Evolutionary conservation across 2,888 invertebrate species (phyloP), one percentile per base, ranked within the genome.

Genomic region (Drosophila nr. fundita): DNA sequence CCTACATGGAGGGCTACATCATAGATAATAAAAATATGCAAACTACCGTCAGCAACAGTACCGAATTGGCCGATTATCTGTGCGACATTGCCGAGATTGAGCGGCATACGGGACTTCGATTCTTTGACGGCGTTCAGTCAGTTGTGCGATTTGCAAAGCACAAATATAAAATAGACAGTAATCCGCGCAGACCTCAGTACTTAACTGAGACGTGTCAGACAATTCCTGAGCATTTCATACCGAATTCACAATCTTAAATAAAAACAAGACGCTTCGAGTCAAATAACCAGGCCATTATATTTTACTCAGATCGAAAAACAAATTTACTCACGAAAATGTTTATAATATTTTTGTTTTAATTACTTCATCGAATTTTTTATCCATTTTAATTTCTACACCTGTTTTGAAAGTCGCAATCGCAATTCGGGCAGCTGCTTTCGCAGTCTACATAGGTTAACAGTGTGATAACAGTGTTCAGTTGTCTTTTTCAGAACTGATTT

Each of bases 1-100:
- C 88, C 4, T 78, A 73, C 10, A 77, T 89, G 75, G 87, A 87
- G 40, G 73, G 76, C 7, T 87, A 74, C 40, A 72, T 89, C 13
- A 82, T 87, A 21, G 79, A 78, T 24, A 87, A 87, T 52, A 76
- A 53, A 38, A 57, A 54, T 10, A 49, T 27, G 24, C 54, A 54
- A 4, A 15, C 24, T 21, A 10, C 3, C 29, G 11, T 6, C 8
- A 7, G n/a, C 11, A 40, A 13, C 30, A 58, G 48, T 10, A 59
- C 29, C 5, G 54, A 73, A 3, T n/a, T 87, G 29, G 27, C 32
- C 0, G 64, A 70, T 21, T 69, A 72, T 62, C 68, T 75, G 0
- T 70, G 68, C 18, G 75, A 74, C 6, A 69, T 89, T 18, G 76
- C 73, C 0, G 87, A 89, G 32, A 85, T 87, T 21, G 83, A 89